Percentiles rank a stretch among this genome's conserved stretches.
Evolutionary conservation across 2,888 invertebrate genomes (phyloP).

Genomic region (Nomada hirtipes): DNA sequence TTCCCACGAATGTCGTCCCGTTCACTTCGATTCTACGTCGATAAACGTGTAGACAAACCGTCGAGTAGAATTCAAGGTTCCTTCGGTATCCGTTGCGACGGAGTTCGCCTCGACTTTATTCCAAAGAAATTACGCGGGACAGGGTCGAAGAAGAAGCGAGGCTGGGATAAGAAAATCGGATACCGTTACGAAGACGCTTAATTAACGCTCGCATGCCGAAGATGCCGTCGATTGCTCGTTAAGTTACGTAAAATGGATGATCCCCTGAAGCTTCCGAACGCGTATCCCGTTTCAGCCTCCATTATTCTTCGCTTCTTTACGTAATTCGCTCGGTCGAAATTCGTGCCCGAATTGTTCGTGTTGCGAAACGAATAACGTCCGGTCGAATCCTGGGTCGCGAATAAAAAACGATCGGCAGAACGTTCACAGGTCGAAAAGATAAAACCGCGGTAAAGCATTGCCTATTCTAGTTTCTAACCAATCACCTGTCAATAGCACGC

Average conservation of each 20-base stretch:
- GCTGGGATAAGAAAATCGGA: constrained; percentile 1
- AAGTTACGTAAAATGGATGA: constrained; percentile 20
- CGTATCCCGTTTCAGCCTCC: neutral
- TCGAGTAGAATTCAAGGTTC: neutral
- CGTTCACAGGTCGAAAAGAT: too few species aligned
- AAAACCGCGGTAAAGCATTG: too few species aligned
- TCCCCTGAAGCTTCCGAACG: neutral
- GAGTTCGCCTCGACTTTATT: neutral
- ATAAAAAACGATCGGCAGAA: neutral
- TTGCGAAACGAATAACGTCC: neutral
- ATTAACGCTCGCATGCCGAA: constrained; percentile 14
- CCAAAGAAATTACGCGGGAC: neutral
- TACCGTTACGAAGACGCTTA: constrained; percentile 20
- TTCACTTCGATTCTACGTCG: neutral
- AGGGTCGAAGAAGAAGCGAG: neutral
- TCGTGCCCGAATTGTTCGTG: neutral
- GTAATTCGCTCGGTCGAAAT: neutral
- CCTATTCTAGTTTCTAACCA: too few species aligned
- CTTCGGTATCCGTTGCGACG: neutral
- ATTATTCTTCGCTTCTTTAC: neutral
- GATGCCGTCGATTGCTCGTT: constrained; percentile 2
- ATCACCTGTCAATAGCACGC: too few species aligned
- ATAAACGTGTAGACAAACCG: neutral
- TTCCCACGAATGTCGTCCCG: neutral
- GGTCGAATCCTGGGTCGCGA: neutral